These are phyloP conservation scores for Clivina fossor DNA, from an alignment of 2,888 invertebrate species.

Conservation along the genomic window DNA sequence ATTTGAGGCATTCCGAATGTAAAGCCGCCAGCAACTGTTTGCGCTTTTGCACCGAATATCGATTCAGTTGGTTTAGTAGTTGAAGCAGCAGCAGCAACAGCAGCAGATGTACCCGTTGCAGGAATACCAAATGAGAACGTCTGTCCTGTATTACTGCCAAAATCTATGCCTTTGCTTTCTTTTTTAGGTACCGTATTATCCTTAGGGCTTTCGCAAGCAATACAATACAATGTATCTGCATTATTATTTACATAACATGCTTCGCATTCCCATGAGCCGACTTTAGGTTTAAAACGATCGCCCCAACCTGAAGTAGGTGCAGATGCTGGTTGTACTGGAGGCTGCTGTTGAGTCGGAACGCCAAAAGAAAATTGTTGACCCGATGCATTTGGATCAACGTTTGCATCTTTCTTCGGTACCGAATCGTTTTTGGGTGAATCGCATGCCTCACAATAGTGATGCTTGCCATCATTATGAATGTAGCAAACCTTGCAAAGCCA, in stretches of 20 bases:
- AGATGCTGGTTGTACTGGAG: too few relatives aligned
- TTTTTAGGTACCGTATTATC: conserved; percentile 56
- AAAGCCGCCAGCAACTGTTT: conserved; percentile 40
- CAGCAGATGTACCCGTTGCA: conserved; percentile 35
- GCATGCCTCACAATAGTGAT: conserved; percentile 65
- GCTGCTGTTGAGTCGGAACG: conserved; percentile 26
- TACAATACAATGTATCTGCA: conserved; percentile 53
- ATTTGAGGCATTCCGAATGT: conserved; percentile 41
- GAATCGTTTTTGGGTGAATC: conserved; percentile 51
- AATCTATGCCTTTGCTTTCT: conserved; percentile 43
- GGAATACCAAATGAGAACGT: conserved; percentile 57
- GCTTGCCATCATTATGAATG: conserved; percentile 61
- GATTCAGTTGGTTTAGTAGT: conserved; percentile 33
- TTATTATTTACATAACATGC: conserved; percentile 56
- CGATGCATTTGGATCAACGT: conserved; percentile 41
- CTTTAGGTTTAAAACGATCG: conserved; percentile 59
- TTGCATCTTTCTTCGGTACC: conserved; percentile 41
- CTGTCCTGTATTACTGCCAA: conserved; percentile 44
- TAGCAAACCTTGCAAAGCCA: conserved; percentile 74
- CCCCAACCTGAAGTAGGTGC: conserved; percentile 51
- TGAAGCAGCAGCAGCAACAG: conserved; percentile 41
- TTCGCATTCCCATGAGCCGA: conserved; percentile 57
- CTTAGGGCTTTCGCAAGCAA: conserved; percentile 61
- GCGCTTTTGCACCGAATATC: conserved; percentile 41
- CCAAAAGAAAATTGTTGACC: conserved; percentile 49